These are phyloP conservation scores for Hypsopygia costalis DNA, from an alignment of 2,888 invertebrate species.

Conservation along the genomic window DNA sequence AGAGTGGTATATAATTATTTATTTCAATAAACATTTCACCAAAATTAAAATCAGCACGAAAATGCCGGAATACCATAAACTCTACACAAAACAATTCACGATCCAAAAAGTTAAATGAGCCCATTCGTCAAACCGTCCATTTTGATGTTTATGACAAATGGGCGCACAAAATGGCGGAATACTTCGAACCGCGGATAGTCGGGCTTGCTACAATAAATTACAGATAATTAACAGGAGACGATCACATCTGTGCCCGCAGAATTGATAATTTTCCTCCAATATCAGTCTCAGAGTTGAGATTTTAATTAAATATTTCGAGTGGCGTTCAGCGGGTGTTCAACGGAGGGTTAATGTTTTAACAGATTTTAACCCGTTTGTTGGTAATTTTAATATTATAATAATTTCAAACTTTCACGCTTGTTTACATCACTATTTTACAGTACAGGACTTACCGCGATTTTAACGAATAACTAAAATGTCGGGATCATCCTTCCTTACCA, in stretches of 20 bases:
- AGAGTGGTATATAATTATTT: too few relatives aligned
- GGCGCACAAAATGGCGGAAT: constrained; percentile 1
- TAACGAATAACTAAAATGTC: too few relatives aligned
- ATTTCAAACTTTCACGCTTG: too few relatives aligned
- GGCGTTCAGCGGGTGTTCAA: constrained; percentile 3
- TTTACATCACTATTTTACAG: too few relatives aligned
- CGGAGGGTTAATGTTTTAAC: constrained; percentile 1
- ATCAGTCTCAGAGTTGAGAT: constrained; percentile 22
- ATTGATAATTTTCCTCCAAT: constrained; percentile 27
- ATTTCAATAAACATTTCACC: too few relatives aligned
- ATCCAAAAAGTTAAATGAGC: constrained; percentile 1
- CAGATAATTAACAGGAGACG: constrained; percentile 33
- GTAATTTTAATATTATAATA: too few relatives aligned
- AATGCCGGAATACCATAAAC: background rate
- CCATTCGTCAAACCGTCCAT: background rate
- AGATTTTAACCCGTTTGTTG: background rate
- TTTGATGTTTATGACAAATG: background rate
- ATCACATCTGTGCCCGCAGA: constrained; percentile 32
- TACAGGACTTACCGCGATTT: too few relatives aligned
- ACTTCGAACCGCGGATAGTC: constrained; percentile 9
- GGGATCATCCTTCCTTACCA: too few relatives aligned
- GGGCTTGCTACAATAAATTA: constrained; percentile 25
- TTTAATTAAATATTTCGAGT: constrained; percentile 28
- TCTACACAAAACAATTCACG: background rate
- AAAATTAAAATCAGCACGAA: too few relatives aligned